A percentile compares a stretch with the other conserved stretches of the same genome.
These are phyloP conservation scores for Coelinius sp. DNA, from an alignment of 2,888 invertebrate genomes.

Conservation along the genomic window DNA sequence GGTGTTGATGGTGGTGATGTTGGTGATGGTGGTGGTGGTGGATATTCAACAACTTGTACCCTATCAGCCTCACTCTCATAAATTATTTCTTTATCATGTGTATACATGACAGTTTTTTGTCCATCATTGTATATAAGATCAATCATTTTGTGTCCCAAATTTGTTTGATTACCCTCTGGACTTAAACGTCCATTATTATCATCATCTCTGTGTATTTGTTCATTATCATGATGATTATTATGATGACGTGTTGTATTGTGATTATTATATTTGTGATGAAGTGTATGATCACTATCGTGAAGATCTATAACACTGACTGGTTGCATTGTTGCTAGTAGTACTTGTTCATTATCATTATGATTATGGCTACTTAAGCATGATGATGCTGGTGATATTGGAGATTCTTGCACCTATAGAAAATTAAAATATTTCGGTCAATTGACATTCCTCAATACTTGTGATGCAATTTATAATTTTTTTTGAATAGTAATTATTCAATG, in stretches of 20 bases:
- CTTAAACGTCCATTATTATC: conserved; percentile 68
- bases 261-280: conserved; percentile 73
- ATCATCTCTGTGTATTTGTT: conserved; percentile 64
- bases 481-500: background rate
- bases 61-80: conserved; percentile 82
- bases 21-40: conserved; percentile 68
- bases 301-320: conserved; percentile 87
- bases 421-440: background rate
- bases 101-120: conserved; percentile 87
- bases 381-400: conserved; percentile 67
- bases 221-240: conserved; percentile 68
- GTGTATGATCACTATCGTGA: conserved; percentile 76
- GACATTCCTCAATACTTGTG: too few species aligned
- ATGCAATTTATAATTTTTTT: too few species aligned
- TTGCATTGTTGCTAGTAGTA: conserved; percentile 87
- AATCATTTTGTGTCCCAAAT: conserved; percentile 80
- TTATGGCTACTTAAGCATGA: conserved; percentile 68
- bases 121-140: conserved; percentile 89
- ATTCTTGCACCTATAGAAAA: conserved; percentile 62
- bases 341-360: conserved; percentile 67
- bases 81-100: conserved; percentile 85
- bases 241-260: conserved; percentile 66
- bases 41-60: conserved; percentile 68
- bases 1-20: conserved; percentile 70
- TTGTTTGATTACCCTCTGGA: conserved; percentile 71